phyloP scores from a whole-genome alignment of 1,140 invertebrate species.

The Diuraphis noxia region DNA sequence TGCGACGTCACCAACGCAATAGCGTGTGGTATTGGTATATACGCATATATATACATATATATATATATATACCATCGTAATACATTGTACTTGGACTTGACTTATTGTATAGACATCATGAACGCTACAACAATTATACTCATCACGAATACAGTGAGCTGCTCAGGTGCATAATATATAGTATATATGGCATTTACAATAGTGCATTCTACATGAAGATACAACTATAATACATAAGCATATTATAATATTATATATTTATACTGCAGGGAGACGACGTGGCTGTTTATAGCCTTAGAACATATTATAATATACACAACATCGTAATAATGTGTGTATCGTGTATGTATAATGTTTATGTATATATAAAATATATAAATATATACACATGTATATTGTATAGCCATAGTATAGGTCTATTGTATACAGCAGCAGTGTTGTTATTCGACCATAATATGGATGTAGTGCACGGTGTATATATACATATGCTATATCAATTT shows the following conservation, averaged over 20 bases:
- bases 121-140: background rate
- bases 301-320: background rate
- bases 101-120: background rate
- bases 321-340: background rate
- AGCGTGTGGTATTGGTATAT: no score
- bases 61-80: background rate
- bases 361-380: background rate
- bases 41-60: no score
- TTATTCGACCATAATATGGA: no score
- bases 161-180: background rate
- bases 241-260: background rate
- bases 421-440: no score
- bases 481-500: no score
- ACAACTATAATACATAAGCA: no score
- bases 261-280: background rate
- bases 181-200: no score
- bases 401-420: no score
- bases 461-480: background rate
- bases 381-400: no score
- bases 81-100: background rate
- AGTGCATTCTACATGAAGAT: no score
- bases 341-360: no score
- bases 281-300: background rate
- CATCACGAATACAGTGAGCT: background rate
- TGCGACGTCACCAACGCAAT: background rate